phyloP scores from a whole-genome alignment of 2,113 vertebrate species.

The Chlorodrepanis virens region DNA sequence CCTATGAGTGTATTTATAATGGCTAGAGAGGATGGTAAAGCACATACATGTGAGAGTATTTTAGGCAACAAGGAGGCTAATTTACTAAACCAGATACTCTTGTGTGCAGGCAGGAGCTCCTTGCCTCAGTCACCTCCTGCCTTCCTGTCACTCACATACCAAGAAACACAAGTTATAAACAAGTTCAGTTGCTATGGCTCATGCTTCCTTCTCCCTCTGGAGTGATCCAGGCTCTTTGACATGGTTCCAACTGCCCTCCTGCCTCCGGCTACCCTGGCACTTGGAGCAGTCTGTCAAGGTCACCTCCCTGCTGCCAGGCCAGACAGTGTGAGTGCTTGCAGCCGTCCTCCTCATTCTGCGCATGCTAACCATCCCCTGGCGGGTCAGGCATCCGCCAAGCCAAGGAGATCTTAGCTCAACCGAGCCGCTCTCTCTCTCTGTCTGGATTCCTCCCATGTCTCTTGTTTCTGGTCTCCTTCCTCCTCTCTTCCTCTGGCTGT shows the following conservation, averaged over 20 bases:
- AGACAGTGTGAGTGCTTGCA: constrained; percentile 17
- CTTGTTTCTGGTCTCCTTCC: constrained; percentile 21
- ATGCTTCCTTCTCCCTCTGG: background rate
- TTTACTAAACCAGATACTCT: background rate
- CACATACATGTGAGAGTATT: background rate
- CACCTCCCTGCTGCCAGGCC: background rate
- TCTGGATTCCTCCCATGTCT: constrained; percentile 41
- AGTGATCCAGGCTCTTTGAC: constrained; percentile 12
- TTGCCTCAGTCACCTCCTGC: constrained; percentile 18
- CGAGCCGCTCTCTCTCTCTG: background rate
- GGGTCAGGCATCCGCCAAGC: background rate
- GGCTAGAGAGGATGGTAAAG: background rate
- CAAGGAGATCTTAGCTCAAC: constrained; percentile 22
- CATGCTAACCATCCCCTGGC: constrained; percentile 25
- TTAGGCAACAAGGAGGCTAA: background rate
- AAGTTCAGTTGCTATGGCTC: constrained; percentile 38
- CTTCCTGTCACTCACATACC: constrained; percentile 11
- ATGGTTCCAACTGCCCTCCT: background rate
- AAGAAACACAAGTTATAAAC: constrained; percentile 43
- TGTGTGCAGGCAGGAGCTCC: background rate
- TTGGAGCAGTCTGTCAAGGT: constrained; percentile 52
- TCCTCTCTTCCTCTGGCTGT: background rate
- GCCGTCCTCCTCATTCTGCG: background rate
- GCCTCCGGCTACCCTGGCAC: background rate
- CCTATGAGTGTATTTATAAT: background rate